Evolutionary conservation across 2,888 invertebrate species (phyloP), one percentile per base, ranked within the genome.

Genomic region (Xestoiulus laeticollis): DNA sequence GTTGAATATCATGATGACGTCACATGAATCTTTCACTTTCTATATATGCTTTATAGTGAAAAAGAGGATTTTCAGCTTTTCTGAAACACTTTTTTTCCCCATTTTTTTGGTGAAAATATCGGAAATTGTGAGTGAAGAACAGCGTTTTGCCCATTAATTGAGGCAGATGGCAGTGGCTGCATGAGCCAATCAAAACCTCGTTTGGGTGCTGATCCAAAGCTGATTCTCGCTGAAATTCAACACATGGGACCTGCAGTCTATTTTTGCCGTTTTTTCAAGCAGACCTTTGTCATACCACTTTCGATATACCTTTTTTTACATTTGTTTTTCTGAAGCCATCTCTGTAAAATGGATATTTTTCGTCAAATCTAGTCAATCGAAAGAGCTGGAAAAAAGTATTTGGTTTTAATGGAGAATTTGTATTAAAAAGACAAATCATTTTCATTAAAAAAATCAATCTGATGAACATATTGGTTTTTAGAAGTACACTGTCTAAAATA

Each of bases 111-210:
- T 22, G 5, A 19, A 32, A 38, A 84, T 68, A 84, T 84, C 14
- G 30, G 84, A 43, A 38, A 38, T 38, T n/a, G 84, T 19, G 26
- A 68, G 68, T 26, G 22, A 26, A 68, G 68, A 68, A 84, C 84
- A 38, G 84, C 84, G 22, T 84, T 84, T 33, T 44, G 86, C 38
- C 85, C 88, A 86, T 85, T 88, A 88, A 88, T 88, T 88, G 88
- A 88, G 85, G 88, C 88, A 88, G 88, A 87, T 88, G 88, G 88
- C 84, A 82, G 82, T 33, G 38, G 84, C 82, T 83, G 85, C 83
- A 84, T 44, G 53, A 84, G 59, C 88, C 87, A 88, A 88, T 88
- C 88, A 88, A 88, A 88, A 88, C 86, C 88, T 88, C 88, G 88
- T 88, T 88, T 88, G 88, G 53, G 88, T 30, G 32, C 43, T 86